Percentiles rank a stretch among this genome's conserved stretches.
Evolutionary conservation across 1,140 invertebrate genomes (phyloP).

Genomic region (Nilaparvata lugens): DNA sequence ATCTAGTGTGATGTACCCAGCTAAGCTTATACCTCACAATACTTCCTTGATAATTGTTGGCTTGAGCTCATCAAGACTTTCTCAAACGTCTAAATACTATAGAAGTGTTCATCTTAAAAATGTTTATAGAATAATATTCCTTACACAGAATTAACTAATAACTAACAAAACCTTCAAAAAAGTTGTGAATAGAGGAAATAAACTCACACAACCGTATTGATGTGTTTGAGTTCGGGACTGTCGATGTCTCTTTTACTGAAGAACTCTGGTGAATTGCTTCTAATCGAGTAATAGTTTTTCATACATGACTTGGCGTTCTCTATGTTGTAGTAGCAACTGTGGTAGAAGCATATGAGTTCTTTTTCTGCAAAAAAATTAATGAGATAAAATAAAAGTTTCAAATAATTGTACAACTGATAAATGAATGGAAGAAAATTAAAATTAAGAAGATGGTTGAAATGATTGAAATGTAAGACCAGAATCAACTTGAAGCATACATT

Average conservation of each 20-base stretch:
- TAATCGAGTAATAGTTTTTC: slow-evolving; percentile 15
- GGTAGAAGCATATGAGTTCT: slow-evolving; percentile 30
- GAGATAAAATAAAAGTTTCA: too few relatives aligned
- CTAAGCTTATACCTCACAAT: neutral
- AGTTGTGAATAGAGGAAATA: neutral
- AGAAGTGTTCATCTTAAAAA: neutral
- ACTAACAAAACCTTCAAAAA: neutral
- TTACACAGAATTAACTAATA: neutral
- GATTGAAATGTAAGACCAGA: too few relatives aligned
- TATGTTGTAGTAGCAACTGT: slow-evolving; percentile 21
- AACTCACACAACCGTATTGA: slow-evolving; percentile 22
- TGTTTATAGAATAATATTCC: neutral
- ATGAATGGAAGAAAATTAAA: too few relatives aligned
- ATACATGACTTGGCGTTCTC: slow-evolving; percentile 19
- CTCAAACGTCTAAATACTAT: neutral
- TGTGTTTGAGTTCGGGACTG: slow-evolving; percentile 25
- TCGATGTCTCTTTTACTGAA: slow-evolving; percentile 19
- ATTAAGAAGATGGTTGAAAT: too few relatives aligned
- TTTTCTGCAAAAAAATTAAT: slow-evolving; percentile 34
- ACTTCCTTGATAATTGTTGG: neutral
- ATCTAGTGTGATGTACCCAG: too few relatives aligned
- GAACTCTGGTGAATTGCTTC: slow-evolving; percentile 17
- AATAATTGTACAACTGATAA: too few relatives aligned
- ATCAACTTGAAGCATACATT: too few relatives aligned
- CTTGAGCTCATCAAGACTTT: neutral